phyloP scores from a whole-genome alignment of 2,113 vertebrate genomes.

The Cyrtonyx montezumae region DNA sequence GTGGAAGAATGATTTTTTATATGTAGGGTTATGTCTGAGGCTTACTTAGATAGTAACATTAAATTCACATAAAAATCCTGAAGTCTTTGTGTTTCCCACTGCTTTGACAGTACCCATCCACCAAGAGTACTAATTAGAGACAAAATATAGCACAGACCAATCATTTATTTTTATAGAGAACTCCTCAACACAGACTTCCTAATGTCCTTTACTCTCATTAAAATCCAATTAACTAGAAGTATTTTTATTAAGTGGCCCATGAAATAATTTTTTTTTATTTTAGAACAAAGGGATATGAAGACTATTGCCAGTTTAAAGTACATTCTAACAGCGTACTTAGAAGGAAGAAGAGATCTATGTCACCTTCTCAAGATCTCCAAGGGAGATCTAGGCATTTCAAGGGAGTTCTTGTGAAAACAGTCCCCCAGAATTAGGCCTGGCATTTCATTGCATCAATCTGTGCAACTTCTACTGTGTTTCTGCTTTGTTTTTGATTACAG shows the following conservation, averaged over 20 bases:
- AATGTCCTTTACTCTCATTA: slow-evolving; percentile 5
- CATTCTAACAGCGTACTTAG: not conserved
- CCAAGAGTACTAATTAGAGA: slow-evolving; percentile 7
- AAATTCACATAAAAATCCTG: not conserved
- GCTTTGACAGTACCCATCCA: not conserved
- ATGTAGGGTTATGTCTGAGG: not conserved
- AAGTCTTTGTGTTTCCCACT: not conserved
- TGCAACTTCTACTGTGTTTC: not conserved
- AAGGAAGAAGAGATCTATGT: not conserved
- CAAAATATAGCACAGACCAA: not conserved
- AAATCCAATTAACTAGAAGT: slow-evolving; percentile 24
- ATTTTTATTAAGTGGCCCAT: slow-evolving; percentile 1
- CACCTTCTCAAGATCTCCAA: not conserved
- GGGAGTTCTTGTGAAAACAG: not conserved
- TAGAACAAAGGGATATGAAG: not conserved
- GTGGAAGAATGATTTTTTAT: not conserved
- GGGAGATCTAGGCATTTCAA: not conserved
- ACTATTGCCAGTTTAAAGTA: not conserved
- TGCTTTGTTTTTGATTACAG: not conserved
- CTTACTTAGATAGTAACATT: not conserved
- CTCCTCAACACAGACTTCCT: not conserved
- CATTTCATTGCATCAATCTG: not conserved
- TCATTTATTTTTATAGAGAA: not conserved
- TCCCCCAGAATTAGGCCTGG: not conserved
- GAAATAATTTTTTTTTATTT: slow-evolving; percentile 17